A percentile compares a stretch with the other conserved stretches of the same genome.
Conservation (phyloP, 2,113 vertebrate genomes). For the Dinomys branickii region DNA sequence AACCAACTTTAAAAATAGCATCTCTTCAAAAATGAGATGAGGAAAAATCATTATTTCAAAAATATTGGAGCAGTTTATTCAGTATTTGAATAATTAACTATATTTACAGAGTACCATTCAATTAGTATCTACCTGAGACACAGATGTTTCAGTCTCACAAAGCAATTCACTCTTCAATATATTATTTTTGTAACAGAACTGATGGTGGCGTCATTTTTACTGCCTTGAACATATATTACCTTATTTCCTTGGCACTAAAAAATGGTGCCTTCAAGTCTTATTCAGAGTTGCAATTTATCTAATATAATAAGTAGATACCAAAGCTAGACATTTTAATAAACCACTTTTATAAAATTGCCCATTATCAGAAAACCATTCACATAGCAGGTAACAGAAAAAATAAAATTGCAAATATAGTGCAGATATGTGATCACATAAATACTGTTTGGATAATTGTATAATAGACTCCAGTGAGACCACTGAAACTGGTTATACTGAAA, state of each 20-base stretch:
- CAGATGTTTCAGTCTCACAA: constrained; percentile 34
- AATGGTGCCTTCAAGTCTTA: constrained; percentile 49
- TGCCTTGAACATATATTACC: constrained; percentile 52
- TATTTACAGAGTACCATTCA: constrained; percentile 48
- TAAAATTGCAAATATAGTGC: constrained; percentile 21
- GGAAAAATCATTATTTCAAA: background rate
- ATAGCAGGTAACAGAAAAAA: constrained; percentile 43
- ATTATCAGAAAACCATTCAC: constrained; percentile 16
- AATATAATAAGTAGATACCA: constrained; percentile 62
- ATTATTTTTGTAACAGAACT: constrained; percentile 54
- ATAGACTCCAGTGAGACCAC: background rate
- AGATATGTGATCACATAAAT: constrained; percentile 1
- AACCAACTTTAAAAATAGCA: background rate
- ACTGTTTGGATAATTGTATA: constrained; percentile 35
- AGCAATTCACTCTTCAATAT: constrained; percentile 54
- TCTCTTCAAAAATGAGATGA: background rate
- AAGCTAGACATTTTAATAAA: constrained; percentile 66
- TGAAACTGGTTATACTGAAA: constrained; percentile 26
- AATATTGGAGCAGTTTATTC: constrained; percentile 13
- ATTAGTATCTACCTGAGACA: constrained; percentile 48
- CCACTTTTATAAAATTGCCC: constrained; percentile 31
- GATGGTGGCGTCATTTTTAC: constrained; percentile 47
- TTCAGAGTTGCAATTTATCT: constrained; percentile 58
- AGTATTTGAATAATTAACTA: constrained; percentile 29
- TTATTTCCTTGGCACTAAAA: constrained; percentile 60